Percentiles rank a stretch among this genome's conserved stretches.
Conservation (phyloP, 2,888 invertebrate species). For the Empis livida region DNA sequence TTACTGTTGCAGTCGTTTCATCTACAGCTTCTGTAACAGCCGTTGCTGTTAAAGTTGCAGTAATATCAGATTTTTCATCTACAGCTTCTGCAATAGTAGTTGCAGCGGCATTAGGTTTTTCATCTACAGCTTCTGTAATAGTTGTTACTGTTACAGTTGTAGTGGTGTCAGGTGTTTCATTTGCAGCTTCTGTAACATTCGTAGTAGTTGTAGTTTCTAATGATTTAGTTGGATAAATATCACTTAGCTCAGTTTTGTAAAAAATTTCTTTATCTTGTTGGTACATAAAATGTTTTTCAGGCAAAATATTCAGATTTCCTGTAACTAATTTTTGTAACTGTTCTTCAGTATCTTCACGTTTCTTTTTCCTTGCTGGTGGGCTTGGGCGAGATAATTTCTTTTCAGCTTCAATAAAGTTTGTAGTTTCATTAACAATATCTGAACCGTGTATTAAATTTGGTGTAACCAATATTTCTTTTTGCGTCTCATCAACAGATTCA, state of each 20-base stretch:
- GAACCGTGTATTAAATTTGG: no score
- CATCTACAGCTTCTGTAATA: not conserved
- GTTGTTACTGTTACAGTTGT: no score
- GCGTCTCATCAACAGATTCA: not conserved
- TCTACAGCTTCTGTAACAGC: not conserved
- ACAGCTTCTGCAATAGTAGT: not conserved
- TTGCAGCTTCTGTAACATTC: constrained; percentile 17
- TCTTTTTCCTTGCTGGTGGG: no score
- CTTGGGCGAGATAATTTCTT: not conserved
- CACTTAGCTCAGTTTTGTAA: no score
- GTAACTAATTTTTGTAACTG: no score
- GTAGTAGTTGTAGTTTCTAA: not conserved
- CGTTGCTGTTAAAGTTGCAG: not conserved
- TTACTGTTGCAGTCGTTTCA: not conserved
- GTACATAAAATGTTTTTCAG: no score
- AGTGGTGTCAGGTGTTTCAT: no score
- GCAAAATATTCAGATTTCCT: no score
- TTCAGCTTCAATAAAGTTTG: not conserved
- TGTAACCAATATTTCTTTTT: not conserved
- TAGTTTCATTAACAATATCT: not conserved
- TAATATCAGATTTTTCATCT: not conserved
- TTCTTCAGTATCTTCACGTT: no score
- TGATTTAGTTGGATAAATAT: no score
- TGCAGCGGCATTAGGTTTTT: not conserved
- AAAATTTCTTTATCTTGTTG: no score